These are phyloP conservation scores for Graptemys geographica DNA, from an alignment of 2,797 vertebrate species.

Conservation along the genomic window DNA sequence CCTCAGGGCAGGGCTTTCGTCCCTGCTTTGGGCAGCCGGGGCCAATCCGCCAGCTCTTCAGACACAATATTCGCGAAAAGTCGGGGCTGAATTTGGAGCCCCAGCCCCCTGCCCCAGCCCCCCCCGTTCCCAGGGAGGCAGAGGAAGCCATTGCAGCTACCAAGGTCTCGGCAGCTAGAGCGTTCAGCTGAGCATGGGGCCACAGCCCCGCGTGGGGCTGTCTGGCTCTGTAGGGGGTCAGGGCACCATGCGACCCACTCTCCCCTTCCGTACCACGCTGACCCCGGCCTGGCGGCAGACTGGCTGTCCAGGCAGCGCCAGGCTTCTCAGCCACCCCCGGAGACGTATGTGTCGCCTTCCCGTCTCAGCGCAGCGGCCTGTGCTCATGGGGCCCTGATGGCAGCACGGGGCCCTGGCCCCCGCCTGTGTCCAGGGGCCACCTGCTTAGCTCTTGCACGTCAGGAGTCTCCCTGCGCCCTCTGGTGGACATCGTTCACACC, in stretches of 20 bases:
- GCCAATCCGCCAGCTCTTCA: not conserved
- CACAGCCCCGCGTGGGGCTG: not conserved
- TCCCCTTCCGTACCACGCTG: not conserved
- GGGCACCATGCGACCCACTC: not conserved
- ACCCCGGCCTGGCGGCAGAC: no score
- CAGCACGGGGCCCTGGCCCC: no score
- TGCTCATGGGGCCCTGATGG: no score
- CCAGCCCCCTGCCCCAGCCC: no score
- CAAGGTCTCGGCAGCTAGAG: no score
- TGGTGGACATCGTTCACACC: not conserved
- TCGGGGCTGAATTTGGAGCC: not conserved
- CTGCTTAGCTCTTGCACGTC: not conserved
- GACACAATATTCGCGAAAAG: not conserved
- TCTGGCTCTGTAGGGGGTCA: not conserved
- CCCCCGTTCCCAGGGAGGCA: no score
- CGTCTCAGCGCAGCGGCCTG: not conserved
- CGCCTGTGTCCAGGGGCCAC: not conserved
- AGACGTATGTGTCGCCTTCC: not conserved
- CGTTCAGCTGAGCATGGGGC: no score
- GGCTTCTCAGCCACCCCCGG: not conserved
- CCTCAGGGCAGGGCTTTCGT: not conserved
- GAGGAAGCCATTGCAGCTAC: not conserved
- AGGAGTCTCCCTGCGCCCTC: not conserved
- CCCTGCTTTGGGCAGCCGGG: not conserved
- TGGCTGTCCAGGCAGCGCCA: no score